Evolutionary conservation across 2,113 vertebrate genomes (phyloP), one percentile per base, ranked within the genome.

Genomic region (Tautogolabrus adspersus): DNA sequence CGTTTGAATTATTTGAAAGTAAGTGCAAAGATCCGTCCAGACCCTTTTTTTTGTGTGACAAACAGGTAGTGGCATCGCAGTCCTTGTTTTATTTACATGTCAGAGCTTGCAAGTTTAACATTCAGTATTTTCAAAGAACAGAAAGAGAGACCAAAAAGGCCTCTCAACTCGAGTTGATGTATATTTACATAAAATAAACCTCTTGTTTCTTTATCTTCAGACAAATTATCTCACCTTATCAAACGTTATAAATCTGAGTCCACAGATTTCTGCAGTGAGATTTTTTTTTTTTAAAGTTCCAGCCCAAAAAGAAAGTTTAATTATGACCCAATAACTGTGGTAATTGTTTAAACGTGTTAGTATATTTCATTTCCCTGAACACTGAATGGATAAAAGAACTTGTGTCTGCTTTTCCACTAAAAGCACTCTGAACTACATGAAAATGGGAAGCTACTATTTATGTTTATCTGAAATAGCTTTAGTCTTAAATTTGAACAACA

Each of bases 21-120:
- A 77, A 86, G 84, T 91, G 87, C 79, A 90, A 86, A 82, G 49
- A 77, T 81, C 66, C 18, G 16, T 89, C 77, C 37, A 52, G 70
- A 66, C 47, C 65, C 37, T 23, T 13, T 16, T 15, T 59, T 23
- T 13, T 65, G 15, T 42, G 83, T 72, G 68, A 79, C 59, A 69
- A 74, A 88, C 73, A 82, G 83, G 74, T 69, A 72, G 82, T 72
- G 66, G 80, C 85, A 72, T 72, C 71, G 63, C 79, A 77, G 42
- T 71, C 77, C 67, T 76, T 58, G 18, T 79, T 81, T 72, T 87
- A 83, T 86, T 59, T 82, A 88, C 83, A 88, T 74, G 59, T 85
- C 54, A 23, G 75, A 66, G 72, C 59, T 79, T 63, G 56, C 61
- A 69, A 40, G 61, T 83, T 26, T 80, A 82, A 80, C 82, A 82